Evolutionary conservation across 2,888 invertebrate genomes (phyloP), one percentile per base, ranked within the genome.

Genomic region (Aleiodes leptofemur): DNA sequence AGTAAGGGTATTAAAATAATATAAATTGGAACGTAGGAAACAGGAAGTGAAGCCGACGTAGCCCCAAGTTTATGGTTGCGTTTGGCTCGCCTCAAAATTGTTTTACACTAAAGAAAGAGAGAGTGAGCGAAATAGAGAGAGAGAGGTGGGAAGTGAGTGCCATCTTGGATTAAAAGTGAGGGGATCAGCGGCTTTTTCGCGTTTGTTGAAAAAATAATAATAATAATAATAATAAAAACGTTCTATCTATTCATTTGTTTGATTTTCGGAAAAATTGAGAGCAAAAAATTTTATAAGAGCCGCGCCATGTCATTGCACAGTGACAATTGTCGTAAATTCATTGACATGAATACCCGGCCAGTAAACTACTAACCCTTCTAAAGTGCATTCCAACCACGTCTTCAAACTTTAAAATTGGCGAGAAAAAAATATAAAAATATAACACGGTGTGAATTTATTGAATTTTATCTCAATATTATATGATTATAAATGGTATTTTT

Each of bases 121-220:
- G 38, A 59, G 38, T 4, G 4, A 29, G 23, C 34, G 34, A 34
- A 4, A 6, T 4, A 68, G 14, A 77, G 73, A 76, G 68, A 68
- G 14, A 77, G 73, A 76, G 68, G 68, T 72, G 73, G 38, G 66
- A 70, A 69, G 66, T 72, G 72, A 78, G 74, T 74, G 78, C 78
- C 78, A 78, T 78, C 78, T 78, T 78, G 78, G 69, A 72, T 74
- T 70, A 51, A 68, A 69, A 53, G 72, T 64, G 59, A 59, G 59
- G 59, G 34, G 38, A 66, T 66, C 70, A 43, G 76, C 68, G 73
- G 76, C 76, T 66, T 64, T 72, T 66, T 55, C 50, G 57, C 66
- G n/a, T 43, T 43, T 9, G 43, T 11, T 48, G 38, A 34, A 70
- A 70, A 56, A 56, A 31, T 34, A 34, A 34, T 6, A 48, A 69